Evolutionary conservation across 2,113 vertebrate genomes (phyloP).

Genomic region (Hyperopisus bebe): DNA sequence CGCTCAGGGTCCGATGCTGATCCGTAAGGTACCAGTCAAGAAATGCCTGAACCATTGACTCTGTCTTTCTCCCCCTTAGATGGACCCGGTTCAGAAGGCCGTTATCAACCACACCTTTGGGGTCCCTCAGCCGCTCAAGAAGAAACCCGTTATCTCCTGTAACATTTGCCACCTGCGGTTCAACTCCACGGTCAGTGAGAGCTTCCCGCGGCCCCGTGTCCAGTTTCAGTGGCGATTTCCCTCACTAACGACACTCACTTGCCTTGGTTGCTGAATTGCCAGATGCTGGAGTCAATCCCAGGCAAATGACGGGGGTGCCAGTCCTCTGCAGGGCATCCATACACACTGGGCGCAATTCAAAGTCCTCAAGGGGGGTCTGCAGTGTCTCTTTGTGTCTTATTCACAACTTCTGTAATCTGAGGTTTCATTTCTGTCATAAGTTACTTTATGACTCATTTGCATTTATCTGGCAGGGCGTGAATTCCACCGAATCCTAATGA

Average conservation of each 20-base stretch:
- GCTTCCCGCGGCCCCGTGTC: not conserved
- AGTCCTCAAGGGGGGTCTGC: not conserved
- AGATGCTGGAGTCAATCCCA: not conserved
- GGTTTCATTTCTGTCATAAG: conserved; percentile 24
- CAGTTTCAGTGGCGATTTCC: not conserved
- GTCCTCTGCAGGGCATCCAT: not conserved
- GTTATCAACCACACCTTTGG: conserved; percentile 79
- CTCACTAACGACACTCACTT: not conserved
- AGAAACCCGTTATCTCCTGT: conserved; percentile 77
- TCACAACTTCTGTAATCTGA: not conserved
- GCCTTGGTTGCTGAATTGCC: not conserved
- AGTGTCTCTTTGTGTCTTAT: conserved; percentile 1
- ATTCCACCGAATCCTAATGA: conserved; percentile 46
- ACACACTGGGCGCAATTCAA: not conserved
- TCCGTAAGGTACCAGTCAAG: not conserved
- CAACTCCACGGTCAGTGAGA: conserved; percentile 71
- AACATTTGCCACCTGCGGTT: conserved; percentile 78
- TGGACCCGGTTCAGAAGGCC: conserved; percentile 78
- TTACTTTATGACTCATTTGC: conserved; percentile 50
- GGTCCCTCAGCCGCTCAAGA: conserved; percentile 63
- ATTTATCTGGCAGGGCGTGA: conserved; percentile 52
- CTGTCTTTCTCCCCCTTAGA: conserved; percentile 43
- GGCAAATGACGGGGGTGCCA: not conserved
- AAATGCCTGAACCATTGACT: not conserved
- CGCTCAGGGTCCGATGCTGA: not conserved